Evolutionary conservation across 2,113 vertebrate genomes (phyloP).

Genomic region (Ceyx margarethae): DNA sequence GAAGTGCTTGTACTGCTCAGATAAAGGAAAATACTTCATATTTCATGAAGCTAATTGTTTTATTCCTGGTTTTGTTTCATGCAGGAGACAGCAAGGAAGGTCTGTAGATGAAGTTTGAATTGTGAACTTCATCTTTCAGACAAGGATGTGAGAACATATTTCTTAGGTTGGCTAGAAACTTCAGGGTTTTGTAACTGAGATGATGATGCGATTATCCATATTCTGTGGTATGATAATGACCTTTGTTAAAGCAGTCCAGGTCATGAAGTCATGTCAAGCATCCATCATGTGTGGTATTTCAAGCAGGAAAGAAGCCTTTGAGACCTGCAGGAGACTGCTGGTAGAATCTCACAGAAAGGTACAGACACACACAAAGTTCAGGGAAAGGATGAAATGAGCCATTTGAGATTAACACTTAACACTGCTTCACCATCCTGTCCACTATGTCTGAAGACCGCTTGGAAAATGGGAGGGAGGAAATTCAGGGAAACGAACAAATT

Average conservation of each 20-base stretch:
- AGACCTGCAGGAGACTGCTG: background rate
- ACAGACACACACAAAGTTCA: fast-evolving
- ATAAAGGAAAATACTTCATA: background rate
- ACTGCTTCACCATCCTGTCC: background rate
- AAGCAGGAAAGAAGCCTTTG: background rate
- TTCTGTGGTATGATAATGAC: background rate
- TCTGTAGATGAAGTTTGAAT: background rate
- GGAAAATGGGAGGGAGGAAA: background rate
- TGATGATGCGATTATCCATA: background rate
- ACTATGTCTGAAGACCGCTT: background rate
- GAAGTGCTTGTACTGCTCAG: background rate
- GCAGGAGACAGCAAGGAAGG: background rate
- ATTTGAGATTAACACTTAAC: background rate
- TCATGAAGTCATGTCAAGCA: background rate
- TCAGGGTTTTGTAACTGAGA: background rate
- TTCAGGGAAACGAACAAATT: background rate
- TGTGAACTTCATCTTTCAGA: background rate
- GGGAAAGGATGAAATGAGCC: background rate
- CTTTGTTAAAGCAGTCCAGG: background rate
- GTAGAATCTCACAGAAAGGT: background rate
- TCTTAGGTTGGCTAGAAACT: background rate
- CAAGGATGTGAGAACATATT: background rate
- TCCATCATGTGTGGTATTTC: background rate
- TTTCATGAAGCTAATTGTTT: conserved; percentile 18
- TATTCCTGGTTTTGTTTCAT: background rate